phyloP scores from a whole-genome alignment of 2,888 invertebrate species.

The Bembecia ichneumoniformis region DNA sequence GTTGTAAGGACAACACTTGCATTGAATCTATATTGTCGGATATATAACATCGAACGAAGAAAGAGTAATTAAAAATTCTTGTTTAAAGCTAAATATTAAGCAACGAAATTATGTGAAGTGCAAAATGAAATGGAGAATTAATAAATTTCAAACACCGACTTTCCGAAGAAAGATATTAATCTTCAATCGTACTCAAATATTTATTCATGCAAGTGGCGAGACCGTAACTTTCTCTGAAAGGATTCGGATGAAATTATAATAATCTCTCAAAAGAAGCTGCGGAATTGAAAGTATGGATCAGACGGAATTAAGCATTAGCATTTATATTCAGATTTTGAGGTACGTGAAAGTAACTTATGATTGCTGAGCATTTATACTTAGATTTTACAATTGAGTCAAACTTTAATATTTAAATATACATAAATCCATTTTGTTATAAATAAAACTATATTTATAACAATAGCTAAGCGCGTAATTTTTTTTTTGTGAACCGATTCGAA shows the following conservation, averaged over 20 bases:
- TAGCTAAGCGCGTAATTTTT: too few species aligned
- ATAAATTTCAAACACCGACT: background rate
- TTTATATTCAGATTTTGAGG: conserved; percentile 43
- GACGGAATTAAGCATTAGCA: conserved; percentile 45
- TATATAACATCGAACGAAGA: too few species aligned
- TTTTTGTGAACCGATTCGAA: too few species aligned
- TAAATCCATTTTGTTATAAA: too few species aligned
- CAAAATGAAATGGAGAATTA: background rate
- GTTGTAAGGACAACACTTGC: too few species aligned
- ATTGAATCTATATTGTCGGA: too few species aligned
- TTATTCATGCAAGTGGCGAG: conserved; percentile 46
- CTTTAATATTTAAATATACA: too few species aligned
- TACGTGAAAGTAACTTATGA: conserved; percentile 25
- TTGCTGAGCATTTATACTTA: conserved; percentile 31
- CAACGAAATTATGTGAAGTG: too few species aligned
- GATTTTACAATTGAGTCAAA: background rate
- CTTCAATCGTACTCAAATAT: conserved; percentile 29
- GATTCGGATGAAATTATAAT: conserved; percentile 62
- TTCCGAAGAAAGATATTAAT: conserved; percentile 1
- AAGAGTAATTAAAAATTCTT: too few species aligned
- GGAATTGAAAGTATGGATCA: conserved; percentile 63
- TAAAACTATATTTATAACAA: too few species aligned
- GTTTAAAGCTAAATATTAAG: too few species aligned
- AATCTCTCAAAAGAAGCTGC: conserved; percentile 54
- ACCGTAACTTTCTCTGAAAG: conserved; percentile 46